These are phyloP conservation scores for Vipera latastei DNA, from an alignment of 2,797 vertebrate genomes.

Conservation along the genomic window DNA sequence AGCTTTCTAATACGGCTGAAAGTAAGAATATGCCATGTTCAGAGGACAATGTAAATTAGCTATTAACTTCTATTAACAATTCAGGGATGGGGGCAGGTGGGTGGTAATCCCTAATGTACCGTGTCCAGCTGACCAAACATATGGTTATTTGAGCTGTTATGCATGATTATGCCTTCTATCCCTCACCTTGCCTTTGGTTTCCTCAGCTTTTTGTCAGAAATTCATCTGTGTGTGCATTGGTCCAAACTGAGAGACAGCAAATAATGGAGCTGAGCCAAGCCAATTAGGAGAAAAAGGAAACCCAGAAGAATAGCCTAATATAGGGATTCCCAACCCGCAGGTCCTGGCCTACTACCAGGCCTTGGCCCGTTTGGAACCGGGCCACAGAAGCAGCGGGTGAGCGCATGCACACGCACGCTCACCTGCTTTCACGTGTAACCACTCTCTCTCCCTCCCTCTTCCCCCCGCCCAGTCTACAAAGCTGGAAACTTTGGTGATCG, in stretches of 20 bases:
- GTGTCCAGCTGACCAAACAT: neutral
- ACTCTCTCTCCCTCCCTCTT: neutral
- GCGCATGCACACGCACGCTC: rapidly evolving
- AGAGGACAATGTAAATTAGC: neutral
- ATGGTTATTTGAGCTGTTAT: neutral
- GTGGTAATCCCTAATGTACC: neutral
- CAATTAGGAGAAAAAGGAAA: neutral
- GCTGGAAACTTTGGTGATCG: neutral
- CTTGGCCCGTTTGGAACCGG: neutral
- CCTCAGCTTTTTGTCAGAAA: neutral
- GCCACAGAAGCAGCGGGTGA: neutral
- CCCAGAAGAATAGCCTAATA: neutral
- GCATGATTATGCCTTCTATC: neutral
- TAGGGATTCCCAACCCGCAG: neutral
- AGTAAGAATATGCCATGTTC: neutral
- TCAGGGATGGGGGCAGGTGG: neutral
- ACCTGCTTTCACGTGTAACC: neutral
- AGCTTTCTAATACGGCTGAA: neutral
- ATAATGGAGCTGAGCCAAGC: neutral
- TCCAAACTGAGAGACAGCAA: neutral
- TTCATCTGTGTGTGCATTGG: no score
- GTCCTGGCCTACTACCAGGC: neutral
- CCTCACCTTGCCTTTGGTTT: neutral
- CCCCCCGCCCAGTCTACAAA: neutral
- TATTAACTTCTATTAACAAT: neutral